Percentiles rank a stretch among this genome's conserved stretches.
These are phyloP conservation scores for Eurystomus gularis DNA, from an alignment of 2,113 vertebrate genomes.

Conservation along the genomic window DNA sequence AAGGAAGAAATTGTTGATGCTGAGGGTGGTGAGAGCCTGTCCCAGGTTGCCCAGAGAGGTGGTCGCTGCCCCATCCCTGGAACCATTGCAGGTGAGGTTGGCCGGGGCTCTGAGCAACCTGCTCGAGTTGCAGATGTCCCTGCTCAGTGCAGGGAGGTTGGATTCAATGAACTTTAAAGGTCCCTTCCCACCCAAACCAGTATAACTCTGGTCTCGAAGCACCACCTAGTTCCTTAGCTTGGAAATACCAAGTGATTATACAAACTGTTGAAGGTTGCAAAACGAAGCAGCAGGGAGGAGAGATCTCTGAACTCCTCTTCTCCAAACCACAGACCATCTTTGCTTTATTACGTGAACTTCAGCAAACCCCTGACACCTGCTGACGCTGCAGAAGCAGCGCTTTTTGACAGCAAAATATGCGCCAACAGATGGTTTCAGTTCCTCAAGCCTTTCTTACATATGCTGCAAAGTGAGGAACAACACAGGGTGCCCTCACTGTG, in stretches of 20 bases:
- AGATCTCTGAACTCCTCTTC: background rate
- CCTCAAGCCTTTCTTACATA: background rate
- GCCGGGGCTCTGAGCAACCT: no score
- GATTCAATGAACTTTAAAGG: background rate
- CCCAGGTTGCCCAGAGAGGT: background rate
- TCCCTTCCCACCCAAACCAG: background rate
- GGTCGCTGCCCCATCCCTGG: background rate
- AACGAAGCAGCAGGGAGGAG: background rate
- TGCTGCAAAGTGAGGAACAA: background rate
- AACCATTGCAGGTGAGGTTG: background rate
- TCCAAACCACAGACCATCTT: background rate
- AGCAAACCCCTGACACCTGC: background rate
- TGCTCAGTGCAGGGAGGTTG: background rate
- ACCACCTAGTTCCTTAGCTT: background rate
- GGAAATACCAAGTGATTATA: background rate
- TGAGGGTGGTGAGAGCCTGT: background rate
- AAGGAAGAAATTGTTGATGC: no score
- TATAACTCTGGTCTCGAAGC: background rate
- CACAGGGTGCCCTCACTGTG: rapidly evolving
- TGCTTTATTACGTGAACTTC: background rate
- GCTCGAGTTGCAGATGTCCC: no score
- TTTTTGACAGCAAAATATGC: background rate
- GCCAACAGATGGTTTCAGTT: background rate
- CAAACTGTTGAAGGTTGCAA: background rate
- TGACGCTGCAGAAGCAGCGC: background rate